Percentiles rank a stretch among this genome's conserved stretches.
These are phyloP conservation scores for Meta bourneti DNA, from an alignment of 2,888 invertebrate genomes.

Conservation along the genomic window DNA sequence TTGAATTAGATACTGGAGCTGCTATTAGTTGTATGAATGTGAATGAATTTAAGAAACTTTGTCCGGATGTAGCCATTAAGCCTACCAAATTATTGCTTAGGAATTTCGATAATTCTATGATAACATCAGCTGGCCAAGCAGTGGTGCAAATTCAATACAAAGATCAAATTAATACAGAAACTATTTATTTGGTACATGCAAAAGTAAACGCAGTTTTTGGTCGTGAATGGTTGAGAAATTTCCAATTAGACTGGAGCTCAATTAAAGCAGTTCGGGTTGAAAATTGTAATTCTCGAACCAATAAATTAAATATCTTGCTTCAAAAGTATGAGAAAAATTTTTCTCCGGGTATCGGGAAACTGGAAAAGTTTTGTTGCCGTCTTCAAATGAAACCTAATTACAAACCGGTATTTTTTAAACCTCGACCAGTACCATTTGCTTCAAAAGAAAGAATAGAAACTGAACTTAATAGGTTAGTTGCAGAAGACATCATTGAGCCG, in stretches of 20 bases:
- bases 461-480: slow-evolving; percentile 53
- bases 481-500: slow-evolving; percentile 60
- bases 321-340: slow-evolving; percentile 57
- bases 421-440: slow-evolving; percentile 63
- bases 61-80: slow-evolving; percentile 64
- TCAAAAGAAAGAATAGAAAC: slow-evolving; percentile 60
- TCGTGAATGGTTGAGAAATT: slow-evolving; percentile 66
- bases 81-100: slow-evolving; percentile 66
- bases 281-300: slow-evolving; percentile 65
- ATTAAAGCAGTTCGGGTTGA: slow-evolving; percentile 60
- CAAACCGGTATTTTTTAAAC: slow-evolving; percentile 58
- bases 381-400: slow-evolving; percentile 59
- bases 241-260: slow-evolving; percentile 62
- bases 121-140: slow-evolving; percentile 63
- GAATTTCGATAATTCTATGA: slow-evolving; percentile 63
- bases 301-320: slow-evolving; percentile 62
- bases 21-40: slow-evolving; percentile 33
- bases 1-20: slow-evolving; percentile 33
- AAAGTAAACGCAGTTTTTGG: slow-evolving; percentile 63
- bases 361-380: slow-evolving; percentile 55
- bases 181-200: slow-evolving; percentile 65
- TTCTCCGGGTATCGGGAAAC: slow-evolving; percentile 56
- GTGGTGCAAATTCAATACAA: slow-evolving; percentile 65
- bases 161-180: slow-evolving; percentile 66
- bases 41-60: slow-evolving; percentile 57